Conservation (phyloP, 2,888 invertebrate species). For the Eupithecia subfuscata region DNA sequence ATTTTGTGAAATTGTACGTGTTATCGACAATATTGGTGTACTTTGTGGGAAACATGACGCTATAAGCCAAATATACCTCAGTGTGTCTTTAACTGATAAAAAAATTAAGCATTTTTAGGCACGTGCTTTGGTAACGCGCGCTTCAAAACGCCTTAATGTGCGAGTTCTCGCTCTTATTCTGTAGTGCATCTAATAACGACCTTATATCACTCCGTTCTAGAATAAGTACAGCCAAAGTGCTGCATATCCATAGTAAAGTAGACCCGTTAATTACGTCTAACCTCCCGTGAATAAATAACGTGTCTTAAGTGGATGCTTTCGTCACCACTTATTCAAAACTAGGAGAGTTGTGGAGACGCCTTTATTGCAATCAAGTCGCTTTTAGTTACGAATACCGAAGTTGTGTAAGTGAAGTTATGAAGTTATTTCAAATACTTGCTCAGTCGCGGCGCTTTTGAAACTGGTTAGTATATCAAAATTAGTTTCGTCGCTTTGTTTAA, state of each 20-base stretch:
- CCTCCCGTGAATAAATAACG: not conserved
- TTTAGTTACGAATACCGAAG: constrained; percentile 4
- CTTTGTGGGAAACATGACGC: too few species aligned
- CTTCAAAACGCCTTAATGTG: not conserved
- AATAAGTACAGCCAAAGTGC: not conserved
- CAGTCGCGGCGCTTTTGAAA: not conserved
- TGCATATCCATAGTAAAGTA: not conserved
- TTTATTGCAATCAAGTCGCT: constrained; percentile 7
- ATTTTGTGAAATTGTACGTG: too few species aligned
- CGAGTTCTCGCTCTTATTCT: too few species aligned
- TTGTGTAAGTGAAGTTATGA: constrained; percentile 7
- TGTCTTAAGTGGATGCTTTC: not conserved
- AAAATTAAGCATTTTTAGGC: too few species aligned
- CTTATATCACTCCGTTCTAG: not conserved
- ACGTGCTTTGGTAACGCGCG: too few species aligned
- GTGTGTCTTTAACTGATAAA: too few species aligned
- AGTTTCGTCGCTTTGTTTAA: not conserved
- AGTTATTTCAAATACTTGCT: constrained; percentile 1
- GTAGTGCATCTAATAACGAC: too few species aligned
- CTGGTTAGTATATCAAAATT: not conserved
- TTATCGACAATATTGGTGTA: too few species aligned
- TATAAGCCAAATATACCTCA: too few species aligned
- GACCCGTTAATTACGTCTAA: not conserved
- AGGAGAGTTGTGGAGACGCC: constrained; percentile 10
- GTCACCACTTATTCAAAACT: not conserved